Conservation (phyloP, 2,888 invertebrate genomes). For the Tillus elongatus region DNA sequence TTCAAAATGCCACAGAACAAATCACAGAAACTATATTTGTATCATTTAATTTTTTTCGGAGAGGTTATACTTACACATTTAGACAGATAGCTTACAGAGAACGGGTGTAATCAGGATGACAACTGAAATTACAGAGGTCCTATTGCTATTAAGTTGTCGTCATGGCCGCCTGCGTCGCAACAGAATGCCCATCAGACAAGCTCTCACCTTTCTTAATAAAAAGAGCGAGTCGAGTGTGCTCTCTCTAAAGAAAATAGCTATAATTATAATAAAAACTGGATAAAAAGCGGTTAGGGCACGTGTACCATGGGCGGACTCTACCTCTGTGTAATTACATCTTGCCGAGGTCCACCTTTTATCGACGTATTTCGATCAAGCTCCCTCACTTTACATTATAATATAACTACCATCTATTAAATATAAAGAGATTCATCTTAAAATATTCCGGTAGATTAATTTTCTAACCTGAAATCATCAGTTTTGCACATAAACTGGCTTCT, state of each 20-base stretch:
- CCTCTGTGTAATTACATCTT: constrained; percentile 35
- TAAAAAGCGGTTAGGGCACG: constrained; percentile 36
- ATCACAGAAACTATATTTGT: too few relatives aligned
- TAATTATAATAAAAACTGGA: constrained; percentile 42
- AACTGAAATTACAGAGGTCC: constrained; percentile 30
- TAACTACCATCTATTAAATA: constrained; percentile 3
- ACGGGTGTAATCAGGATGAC: constrained; percentile 28
- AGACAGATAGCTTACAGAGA: constrained; percentile 4
- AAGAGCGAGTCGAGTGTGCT: constrained; percentile 21
- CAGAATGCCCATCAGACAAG: constrained; percentile 13
- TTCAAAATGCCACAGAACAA: too few relatives aligned
- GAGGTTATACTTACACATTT: too few relatives aligned
- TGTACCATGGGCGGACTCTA: constrained; percentile 31
- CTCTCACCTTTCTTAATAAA: constrained; percentile 25
- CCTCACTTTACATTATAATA: constrained; percentile 28
- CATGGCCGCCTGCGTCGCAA: constrained; percentile 26
- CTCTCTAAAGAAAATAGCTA: constrained; percentile 34
- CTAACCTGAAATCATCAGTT: too few relatives aligned
- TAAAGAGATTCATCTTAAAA: too few relatives aligned
- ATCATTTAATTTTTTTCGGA: too few relatives aligned
- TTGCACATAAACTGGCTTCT: too few relatives aligned
- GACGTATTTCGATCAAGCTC: constrained; percentile 32
- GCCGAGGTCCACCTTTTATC: constrained; percentile 31
- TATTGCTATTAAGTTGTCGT: constrained; percentile 31
- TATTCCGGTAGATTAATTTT: too few relatives aligned